Base-by-base conservation (phyloP, 2,113 vertebrate genomes). In the Electrona antarctica region DNA sequence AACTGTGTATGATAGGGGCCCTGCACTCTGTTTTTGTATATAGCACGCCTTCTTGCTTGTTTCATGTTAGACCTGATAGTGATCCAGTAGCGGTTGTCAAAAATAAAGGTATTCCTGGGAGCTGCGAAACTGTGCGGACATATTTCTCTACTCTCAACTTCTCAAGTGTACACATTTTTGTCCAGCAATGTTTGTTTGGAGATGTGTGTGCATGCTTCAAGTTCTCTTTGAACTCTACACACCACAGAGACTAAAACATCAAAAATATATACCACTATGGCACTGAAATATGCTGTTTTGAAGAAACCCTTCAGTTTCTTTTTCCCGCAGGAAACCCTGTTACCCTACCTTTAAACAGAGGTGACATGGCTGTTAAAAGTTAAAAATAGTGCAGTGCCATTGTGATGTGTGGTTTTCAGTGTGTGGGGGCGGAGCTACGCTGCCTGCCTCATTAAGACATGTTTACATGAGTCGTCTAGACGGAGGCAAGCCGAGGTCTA, bases 401-500 rank as follows among this genome's bases (percentile, higher is more conserved):
- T 84, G 67, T 66, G 85, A 87, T 14, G 71, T 78, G 57, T 78
- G 57, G 65, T 13, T 71, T 72, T 21, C 71, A 14, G 57, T 75
- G 60, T 54, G 68, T 49, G 56, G 62, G 72, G 80, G 75, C 60
- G 14, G 67, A 69, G 75, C 77, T 76, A 45, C 73, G 67, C 71
- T 58, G 70, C 29, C 47, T 71, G 79, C 77, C 76, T 89, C 82
- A 82, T 92, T 86, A 85, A 83, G 77, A 72, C 82, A 72, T 89
- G 88, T 88, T 91, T 92, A 89, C 85, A 85, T 81, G 80, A 86
- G 73, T 67, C 14, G 83, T 90, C 85, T 89, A 90, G 89, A 89
- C 84, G 7, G 78, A 81, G 77, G 63, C 74, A 46, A 77, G 79
- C 78, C 70, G 71, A 78, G 83, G 1, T 41, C 5, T 41, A 41